Evolutionary conservation across 2,888 invertebrate species (phyloP).

Genomic region (Drosophila colorata): DNA sequence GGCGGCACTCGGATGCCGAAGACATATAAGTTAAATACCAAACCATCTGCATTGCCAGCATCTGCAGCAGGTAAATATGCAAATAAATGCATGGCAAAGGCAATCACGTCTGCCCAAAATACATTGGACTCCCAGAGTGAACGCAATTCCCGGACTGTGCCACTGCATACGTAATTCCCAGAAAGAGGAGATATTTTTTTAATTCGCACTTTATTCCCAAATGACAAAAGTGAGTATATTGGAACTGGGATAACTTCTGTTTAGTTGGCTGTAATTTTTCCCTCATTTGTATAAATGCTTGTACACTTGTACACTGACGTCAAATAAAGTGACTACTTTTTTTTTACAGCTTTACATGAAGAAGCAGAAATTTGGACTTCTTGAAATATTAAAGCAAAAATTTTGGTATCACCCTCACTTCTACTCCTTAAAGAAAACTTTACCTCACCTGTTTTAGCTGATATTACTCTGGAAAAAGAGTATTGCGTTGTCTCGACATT

Average conservation of each 20-base stretch:
- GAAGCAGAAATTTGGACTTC: too few relatives aligned
- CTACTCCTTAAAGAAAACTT: too few relatives aligned
- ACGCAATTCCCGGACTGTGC: slow-evolving; percentile 1
- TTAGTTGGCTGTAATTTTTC: too few relatives aligned
- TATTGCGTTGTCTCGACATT: background rate
- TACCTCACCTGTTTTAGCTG: too few relatives aligned
- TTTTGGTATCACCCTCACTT: background rate
- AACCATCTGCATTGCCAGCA: slow-evolving; percentile 16
- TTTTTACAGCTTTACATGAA: too few relatives aligned
- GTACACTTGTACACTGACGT: too few relatives aligned
- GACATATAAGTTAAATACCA: slow-evolving; percentile 41
- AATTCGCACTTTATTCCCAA: background rate
- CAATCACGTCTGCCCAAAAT: slow-evolving; percentile 62
- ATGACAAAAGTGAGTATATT: background rate
- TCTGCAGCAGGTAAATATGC: slow-evolving; percentile 69
- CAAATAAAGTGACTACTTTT: background rate
- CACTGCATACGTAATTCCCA: slow-evolving; percentile 54
- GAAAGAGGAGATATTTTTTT: background rate
- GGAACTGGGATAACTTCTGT: too few relatives aligned
- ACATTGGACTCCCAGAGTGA: slow-evolving; percentile 5
- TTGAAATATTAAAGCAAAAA: background rate
- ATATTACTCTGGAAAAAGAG: background rate
- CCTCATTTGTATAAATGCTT: too few relatives aligned
- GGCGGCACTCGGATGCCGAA: slow-evolving; percentile 18
- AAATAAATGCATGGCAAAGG: slow-evolving; percentile 68